Conservation (phyloP, 2,888 invertebrate species). For the Chrysolina oricalcia region DNA sequence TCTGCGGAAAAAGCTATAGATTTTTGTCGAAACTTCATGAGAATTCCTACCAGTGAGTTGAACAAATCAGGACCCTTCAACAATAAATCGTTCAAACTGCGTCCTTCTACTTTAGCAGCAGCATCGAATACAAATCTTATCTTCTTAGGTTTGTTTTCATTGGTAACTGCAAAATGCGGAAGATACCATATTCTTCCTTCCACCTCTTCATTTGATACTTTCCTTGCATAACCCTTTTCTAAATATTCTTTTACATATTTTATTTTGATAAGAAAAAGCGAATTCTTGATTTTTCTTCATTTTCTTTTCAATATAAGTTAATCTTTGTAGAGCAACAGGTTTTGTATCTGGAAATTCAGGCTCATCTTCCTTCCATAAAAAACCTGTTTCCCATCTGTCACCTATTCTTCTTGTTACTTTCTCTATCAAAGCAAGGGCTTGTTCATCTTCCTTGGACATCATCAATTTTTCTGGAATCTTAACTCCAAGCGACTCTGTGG, state of each 20-base stretch:
- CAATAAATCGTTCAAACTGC: neutral
- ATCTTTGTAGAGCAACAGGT: neutral
- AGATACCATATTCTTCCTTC: conserved; percentile 5
- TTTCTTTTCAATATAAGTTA: too few species aligned
- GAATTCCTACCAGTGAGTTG: neutral
- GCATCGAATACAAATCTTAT: conserved; percentile 16
- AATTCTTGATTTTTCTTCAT: neutral
- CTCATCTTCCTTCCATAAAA: conserved; percentile 4
- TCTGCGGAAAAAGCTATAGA: conserved; percentile 7
- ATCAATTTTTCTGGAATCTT: neutral
- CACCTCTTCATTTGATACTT: neutral
- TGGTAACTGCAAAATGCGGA: neutral
- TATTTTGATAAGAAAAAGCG: neutral
- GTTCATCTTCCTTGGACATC: conserved; percentile 4
- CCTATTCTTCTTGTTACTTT: neutral
- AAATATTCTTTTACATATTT: conserved; percentile 18
- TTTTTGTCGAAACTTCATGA: neutral
- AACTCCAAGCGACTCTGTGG: neutral
- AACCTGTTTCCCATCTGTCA: neutral
- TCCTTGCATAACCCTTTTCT: neutral
- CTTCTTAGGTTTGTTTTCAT: conserved; percentile 5
- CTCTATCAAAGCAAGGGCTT: neutral
- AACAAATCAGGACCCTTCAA: conserved; percentile 12
- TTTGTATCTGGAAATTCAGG: neutral
- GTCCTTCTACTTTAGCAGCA: neutral